These are phyloP conservation scores for Chlorospingus flavigularis DNA, from an alignment of 2,797 vertebrate species.

Conservation along the genomic window DNA sequence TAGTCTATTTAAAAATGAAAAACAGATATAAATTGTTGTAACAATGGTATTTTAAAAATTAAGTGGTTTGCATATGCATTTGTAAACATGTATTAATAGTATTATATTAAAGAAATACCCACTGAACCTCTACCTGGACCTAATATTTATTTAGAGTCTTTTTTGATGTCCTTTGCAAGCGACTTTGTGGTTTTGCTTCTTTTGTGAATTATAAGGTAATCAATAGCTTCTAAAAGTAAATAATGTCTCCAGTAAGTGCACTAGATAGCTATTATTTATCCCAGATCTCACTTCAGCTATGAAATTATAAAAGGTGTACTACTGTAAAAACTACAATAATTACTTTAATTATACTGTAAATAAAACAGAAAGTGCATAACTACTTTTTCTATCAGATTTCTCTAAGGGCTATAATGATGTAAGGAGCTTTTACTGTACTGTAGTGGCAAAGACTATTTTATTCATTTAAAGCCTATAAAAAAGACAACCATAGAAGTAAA, in stretches of 20 bases:
- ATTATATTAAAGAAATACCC: background rate
- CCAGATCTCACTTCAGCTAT: background rate
- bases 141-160: conserved; percentile 17
- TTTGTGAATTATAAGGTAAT: background rate
- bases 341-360: conserved; percentile 51
- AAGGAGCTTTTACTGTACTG: background rate
- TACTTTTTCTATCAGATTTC: conserved; percentile 9
- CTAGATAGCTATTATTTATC: background rate
- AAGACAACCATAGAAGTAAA: conserved; percentile 16
- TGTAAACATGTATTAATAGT: background rate
- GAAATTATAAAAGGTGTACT: background rate
- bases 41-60: background rate
- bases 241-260: background rate
- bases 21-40: background rate
- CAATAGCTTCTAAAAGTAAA: conserved; percentile 24
- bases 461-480: conserved; percentile 31
- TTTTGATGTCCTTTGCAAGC: background rate
- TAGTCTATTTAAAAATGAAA: background rate
- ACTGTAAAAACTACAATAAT: background rate
- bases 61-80: background rate
- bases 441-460: conserved; percentile 20
- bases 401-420: background rate
- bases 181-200: background rate
- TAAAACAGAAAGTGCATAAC: background rate
- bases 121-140: background rate